Evolutionary conservation across 2,888 invertebrate species (phyloP).

Genomic region (Caenorhabditis sinica): DNA sequence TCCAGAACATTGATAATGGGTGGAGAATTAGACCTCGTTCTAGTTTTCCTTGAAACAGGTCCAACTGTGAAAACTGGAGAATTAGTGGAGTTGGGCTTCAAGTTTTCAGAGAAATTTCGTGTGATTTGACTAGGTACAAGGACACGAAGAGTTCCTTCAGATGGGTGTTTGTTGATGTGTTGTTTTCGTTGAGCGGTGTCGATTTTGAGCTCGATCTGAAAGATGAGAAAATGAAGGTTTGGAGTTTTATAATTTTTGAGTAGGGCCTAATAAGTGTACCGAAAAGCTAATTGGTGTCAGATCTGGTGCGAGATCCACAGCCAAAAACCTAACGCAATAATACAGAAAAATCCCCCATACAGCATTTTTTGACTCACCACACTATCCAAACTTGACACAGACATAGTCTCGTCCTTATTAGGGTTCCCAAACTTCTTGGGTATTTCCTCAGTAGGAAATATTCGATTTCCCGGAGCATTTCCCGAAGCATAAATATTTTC

Average conservation of each 20-base stretch:
- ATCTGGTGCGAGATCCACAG: too few relatives aligned
- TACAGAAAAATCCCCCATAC: too few relatives aligned
- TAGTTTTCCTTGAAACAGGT: background rate
- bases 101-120: background rate
- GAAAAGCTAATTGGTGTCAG: too few relatives aligned
- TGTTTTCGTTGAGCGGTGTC: background rate
- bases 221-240: background rate
- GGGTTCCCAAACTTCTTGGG: background rate
- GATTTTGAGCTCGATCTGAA: background rate
- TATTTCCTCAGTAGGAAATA: background rate
- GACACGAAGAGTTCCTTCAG: background rate
- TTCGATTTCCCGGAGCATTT: background rate
- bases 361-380: background rate
- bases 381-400: background rate
- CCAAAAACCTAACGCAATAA: too few relatives aligned
- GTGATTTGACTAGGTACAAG: background rate
- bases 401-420: background rate
- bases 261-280: too few relatives aligned
- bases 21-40: background rate
- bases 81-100: background rate
- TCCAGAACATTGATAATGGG: background rate
- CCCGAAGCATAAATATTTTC: conserved; percentile 24
- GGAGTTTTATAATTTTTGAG: too few relatives aligned
- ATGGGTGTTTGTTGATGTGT: background rate
- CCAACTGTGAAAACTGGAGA: background rate